A percentile compares a stretch with the other conserved stretches of the same genome.
Evolutionary conservation across 2,113 vertebrate species (phyloP).

Genomic region (Podarcis cretensis): DNA sequence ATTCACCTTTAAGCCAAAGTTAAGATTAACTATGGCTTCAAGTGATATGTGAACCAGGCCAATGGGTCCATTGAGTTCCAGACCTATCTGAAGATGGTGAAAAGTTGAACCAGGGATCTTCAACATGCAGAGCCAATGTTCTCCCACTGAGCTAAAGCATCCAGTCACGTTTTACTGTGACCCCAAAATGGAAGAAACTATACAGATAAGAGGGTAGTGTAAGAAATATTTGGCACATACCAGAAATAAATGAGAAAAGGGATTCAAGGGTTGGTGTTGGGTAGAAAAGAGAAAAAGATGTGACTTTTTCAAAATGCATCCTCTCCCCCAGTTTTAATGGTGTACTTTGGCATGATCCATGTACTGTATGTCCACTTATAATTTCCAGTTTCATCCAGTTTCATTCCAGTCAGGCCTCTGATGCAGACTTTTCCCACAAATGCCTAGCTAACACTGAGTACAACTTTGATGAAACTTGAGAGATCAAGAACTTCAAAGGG

Average conservation of each 20-base stretch:
- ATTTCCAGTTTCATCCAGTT: background rate
- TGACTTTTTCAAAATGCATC: background rate
- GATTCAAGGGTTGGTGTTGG: too few relatives aligned
- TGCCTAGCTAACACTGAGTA: conserved; percentile 96
- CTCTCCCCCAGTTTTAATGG: background rate
- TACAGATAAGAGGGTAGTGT: background rate
- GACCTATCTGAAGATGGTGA: too few relatives aligned
- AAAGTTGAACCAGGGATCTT: too few relatives aligned
- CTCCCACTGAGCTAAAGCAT: too few relatives aligned
- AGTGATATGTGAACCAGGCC: too few relatives aligned
- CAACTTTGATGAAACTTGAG: conserved; percentile 95
- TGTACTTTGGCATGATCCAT: background rate
- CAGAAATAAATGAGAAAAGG: conserved; percentile 91
- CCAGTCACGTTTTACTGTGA: too few relatives aligned
- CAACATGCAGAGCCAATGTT: too few relatives aligned
- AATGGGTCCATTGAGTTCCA: too few relatives aligned
- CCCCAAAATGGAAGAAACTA: too few relatives aligned
- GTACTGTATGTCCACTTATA: background rate
- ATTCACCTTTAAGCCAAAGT: too few relatives aligned
- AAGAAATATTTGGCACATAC: conserved; percentile 99
- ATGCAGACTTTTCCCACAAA: conserved; percentile 94
- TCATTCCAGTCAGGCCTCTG: conserved; percentile 83
- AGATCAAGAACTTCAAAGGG: conserved; percentile 92
- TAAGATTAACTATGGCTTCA: too few relatives aligned
- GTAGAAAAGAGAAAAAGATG: conserved; percentile 68